Conservation (phyloP, 2,113 vertebrate species). For the Cryptoleucopteryx plumbea region DNA sequence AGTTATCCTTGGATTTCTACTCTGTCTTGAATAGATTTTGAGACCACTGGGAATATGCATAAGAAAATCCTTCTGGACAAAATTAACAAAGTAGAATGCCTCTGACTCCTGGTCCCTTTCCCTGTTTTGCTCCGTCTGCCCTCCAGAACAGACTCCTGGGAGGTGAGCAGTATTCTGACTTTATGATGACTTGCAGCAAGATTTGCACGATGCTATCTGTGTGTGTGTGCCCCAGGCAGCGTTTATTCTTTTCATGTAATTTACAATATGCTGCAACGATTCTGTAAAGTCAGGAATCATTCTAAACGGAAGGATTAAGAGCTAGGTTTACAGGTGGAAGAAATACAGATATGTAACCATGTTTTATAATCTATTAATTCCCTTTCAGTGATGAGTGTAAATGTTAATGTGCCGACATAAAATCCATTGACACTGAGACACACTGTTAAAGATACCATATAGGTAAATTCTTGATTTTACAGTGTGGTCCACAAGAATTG, state of each 20-base stretch:
- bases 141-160: background rate
- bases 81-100: background rate
- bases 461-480: background rate
- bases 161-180: background rate
- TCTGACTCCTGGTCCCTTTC: background rate
- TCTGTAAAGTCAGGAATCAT: background rate
- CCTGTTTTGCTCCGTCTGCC: background rate
- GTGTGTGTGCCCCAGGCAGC: background rate
- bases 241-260: background rate
- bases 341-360: background rate
- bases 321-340: background rate
- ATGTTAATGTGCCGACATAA: background rate
- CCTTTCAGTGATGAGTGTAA: background rate
- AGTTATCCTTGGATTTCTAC: background rate
- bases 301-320: background rate
- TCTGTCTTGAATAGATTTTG: background rate
- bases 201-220: fast-evolving
- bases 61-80: background rate
- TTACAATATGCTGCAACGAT: background rate
- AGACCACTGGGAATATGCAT: background rate
- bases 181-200: background rate
- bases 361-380: constrained; percentile 4
- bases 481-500: background rate
- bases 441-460: background rate
- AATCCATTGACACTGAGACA: background rate